phyloP scores from a whole-genome alignment of 2,888 invertebrate species.

The Drosophila anomalata region DNA sequence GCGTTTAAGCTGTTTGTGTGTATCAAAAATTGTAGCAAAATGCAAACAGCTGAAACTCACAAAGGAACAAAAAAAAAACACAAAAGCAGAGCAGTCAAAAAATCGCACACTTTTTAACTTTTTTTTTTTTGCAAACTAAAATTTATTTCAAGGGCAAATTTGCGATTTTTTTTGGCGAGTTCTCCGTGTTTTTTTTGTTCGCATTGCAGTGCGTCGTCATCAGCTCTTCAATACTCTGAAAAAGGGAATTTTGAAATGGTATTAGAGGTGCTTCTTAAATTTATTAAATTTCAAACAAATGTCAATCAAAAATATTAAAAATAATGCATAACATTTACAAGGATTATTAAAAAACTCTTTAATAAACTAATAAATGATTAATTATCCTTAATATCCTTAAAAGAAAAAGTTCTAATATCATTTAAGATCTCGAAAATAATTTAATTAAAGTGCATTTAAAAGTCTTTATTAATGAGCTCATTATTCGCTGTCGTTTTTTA shows the following conservation, averaged over 20 bases:
- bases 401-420: no score
- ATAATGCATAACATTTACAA: no score
- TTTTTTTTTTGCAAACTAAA: slow-evolving; percentile 68
- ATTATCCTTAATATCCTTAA: no score
- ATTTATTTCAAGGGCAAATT: slow-evolving; percentile 75
- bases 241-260: neutral
- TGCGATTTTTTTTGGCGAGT: slow-evolving; percentile 53
- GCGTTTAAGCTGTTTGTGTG: slow-evolving; percentile 66
- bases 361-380: no score
- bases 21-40: slow-evolving; percentile 74
- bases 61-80: slow-evolving; percentile 8
- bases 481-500: slow-evolving; percentile 12
- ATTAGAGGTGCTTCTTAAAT: neutral
- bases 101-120: slow-evolving; percentile 41
- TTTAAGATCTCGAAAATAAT: neutral
- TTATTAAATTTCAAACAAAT: no score
- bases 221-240: slow-evolving; percentile 56
- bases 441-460: slow-evolving; percentile 5
- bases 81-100: slow-evolving; percentile 35
- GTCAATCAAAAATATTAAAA: no score
- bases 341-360: no score
- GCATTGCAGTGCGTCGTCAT: slow-evolving; percentile 59
- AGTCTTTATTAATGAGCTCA: neutral
- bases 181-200: slow-evolving; percentile 37
- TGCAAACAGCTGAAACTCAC: slow-evolving; percentile 64